These are phyloP conservation scores for Plagiodera versicolora DNA, from an alignment of 2,888 invertebrate species.

Conservation along the genomic window DNA sequence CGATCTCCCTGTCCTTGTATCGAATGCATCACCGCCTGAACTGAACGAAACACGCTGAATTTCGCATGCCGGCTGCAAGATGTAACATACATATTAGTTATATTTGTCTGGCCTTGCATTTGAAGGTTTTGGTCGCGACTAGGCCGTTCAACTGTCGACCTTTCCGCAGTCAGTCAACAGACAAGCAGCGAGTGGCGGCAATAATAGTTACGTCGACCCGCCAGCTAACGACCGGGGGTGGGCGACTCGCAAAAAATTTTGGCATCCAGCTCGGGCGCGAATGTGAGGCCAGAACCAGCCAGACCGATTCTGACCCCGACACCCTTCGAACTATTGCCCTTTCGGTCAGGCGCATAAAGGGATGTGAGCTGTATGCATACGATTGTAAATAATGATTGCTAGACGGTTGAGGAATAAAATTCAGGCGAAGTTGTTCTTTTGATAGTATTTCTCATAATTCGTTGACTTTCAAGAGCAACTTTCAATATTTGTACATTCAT, in stretches of 20 bases:
- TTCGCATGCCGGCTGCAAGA: constrained; percentile 32
- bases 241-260: constrained; percentile 30
- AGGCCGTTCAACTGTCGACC: constrained; percentile 46
- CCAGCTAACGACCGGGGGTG: constrained; percentile 27
- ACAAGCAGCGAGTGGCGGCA: constrained; percentile 30
- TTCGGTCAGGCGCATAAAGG: background rate
- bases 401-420: no score
- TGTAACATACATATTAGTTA: constrained; percentile 42
- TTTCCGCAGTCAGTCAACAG: constrained; percentile 42
- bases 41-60: constrained; percentile 1
- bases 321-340: background rate
- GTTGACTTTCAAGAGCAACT: no score
- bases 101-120: constrained; percentile 49
- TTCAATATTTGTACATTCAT: no score
- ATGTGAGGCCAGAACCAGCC: background rate
- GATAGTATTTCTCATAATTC: no score
- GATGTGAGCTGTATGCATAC: no score
- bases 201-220: constrained; percentile 33
- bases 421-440: no score
- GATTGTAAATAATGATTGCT: no score
- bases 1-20: constrained; percentile 6
- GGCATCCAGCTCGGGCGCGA: background rate
- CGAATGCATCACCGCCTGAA: background rate
- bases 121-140: constrained; percentile 47
- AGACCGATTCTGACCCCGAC: background rate